Conservation (phyloP, 37 sponge, comb jelly and placozoan genomes). For the Mnemiopsis leidyi region DNA sequence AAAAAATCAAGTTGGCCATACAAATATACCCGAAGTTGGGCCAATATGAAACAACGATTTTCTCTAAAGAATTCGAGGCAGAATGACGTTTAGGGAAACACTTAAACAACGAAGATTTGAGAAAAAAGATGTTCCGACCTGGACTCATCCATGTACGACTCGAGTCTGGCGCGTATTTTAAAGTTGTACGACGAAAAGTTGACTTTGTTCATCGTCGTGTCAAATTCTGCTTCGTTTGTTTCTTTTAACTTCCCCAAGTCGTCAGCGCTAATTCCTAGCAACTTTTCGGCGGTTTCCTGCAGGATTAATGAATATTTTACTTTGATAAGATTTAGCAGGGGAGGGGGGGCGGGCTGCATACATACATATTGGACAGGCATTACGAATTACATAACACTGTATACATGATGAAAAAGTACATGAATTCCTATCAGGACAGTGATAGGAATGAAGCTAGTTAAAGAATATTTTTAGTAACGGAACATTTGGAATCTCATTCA, state of each 20-base stretch:
- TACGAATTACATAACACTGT: no score
- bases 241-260: constrained; percentile 81
- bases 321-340: no score
- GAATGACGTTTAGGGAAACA: not conserved
- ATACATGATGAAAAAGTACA: no score
- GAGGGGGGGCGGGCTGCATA: no score
- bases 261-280: constrained; percentile 70
- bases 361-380: no score
- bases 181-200: constrained; percentile 76
- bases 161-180: constrained; percentile 81
- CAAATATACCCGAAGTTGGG: no score
- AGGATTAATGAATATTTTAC: no score
- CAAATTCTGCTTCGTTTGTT: constrained; percentile 71
- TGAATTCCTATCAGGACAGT: no score
- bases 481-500: no score
- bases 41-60: not conserved
- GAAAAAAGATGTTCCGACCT: not conserved
- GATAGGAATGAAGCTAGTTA: no score
- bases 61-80: not conserved
- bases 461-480: no score
- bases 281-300: constrained; percentile 72
- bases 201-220: constrained; percentile 72
- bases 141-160: constrained; percentile 75
- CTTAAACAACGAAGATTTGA: not conserved
- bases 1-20: not conserved